These are phyloP conservation scores for Polylopha cassiicola DNA, from an alignment of 2,888 invertebrate species.

Conservation along the genomic window DNA sequence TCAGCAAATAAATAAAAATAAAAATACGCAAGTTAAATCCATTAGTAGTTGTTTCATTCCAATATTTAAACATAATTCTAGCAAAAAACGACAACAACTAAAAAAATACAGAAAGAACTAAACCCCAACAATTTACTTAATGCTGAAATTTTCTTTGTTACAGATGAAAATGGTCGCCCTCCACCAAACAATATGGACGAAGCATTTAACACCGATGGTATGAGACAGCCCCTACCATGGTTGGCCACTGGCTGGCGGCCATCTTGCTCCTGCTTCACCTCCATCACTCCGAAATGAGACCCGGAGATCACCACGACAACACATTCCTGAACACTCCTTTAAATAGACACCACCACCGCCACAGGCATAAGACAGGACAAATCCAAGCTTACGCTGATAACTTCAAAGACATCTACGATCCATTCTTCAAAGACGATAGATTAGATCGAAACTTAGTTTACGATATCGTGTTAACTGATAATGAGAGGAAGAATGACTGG, in stretches of 20 bases:
- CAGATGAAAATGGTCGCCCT: conserved; percentile 55
- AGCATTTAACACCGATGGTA: conserved; percentile 46
- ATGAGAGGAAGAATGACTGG: conserved; percentile 52
- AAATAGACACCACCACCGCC: conserved; percentile 47
- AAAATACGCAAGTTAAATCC: too few species aligned
- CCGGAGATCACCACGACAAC: conserved; percentile 33
- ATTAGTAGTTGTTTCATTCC: too few species aligned
- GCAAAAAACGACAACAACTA: too few species aligned
- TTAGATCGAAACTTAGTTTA: conserved; percentile 41
- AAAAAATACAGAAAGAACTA: too few species aligned
- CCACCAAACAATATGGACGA: conserved; percentile 45
- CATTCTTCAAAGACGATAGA: conserved; percentile 38
- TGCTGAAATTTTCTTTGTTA: conserved; percentile 48
- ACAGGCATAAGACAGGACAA: conserved; percentile 21
- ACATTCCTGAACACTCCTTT: conserved; percentile 37
- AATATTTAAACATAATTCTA: too few species aligned
- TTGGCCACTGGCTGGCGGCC: conserved; percentile 58
- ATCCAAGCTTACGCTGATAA: conserved; percentile 8
- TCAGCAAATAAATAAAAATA: too few species aligned
- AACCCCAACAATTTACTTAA: too few species aligned
- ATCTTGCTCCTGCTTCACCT: conserved; percentile 48
- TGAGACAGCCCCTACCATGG: conserved; percentile 58
- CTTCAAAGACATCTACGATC: conserved; percentile 31
- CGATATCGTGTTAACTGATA: conserved; percentile 33
- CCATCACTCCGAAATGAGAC: conserved; percentile 53